Evolutionary conservation across 2,797 vertebrate species (phyloP).

Genomic region (Potorous gilbertii): DNA sequence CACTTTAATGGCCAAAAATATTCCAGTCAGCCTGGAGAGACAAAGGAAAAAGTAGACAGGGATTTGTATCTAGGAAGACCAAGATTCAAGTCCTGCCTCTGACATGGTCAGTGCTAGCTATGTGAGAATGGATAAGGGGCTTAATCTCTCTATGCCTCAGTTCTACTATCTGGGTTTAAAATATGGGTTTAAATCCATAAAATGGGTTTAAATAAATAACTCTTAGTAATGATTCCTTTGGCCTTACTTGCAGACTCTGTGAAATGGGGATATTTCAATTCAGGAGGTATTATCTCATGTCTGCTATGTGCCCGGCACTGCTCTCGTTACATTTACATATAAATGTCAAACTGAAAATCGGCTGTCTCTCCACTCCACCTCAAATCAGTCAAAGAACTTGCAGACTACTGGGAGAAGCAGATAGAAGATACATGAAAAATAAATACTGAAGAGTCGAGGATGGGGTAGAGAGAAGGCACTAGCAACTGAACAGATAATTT

Average conservation of each 20-base stretch:
- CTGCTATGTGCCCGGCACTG: neutral
- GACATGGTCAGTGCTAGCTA: neutral
- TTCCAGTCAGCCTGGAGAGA: neutral
- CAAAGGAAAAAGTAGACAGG: neutral
- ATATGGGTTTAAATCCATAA: too few relatives aligned
- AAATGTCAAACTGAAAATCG: neutral
- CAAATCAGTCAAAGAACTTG: neutral
- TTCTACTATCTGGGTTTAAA: neutral
- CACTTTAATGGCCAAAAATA: neutral
- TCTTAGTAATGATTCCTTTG: neutral
- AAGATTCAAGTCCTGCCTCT: neutral
- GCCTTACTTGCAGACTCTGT: neutral
- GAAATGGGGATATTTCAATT: neutral
- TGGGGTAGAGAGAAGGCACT: neutral
- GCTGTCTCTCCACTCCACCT: neutral
- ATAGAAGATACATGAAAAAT: neutral
- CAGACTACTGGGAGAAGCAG: neutral
- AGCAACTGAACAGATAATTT: neutral
- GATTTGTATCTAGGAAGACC: neutral
- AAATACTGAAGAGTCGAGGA: neutral
- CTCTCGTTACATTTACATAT: neutral
- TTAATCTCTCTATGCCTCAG: too few relatives aligned
- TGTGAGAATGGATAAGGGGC: neutral
- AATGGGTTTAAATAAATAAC: neutral
- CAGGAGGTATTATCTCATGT: too few relatives aligned